Percentiles rank a stretch among this genome's conserved stretches.
phyloP scores from a whole-genome alignment of 2,888 invertebrate species.

The Acronicta leporina region DNA sequence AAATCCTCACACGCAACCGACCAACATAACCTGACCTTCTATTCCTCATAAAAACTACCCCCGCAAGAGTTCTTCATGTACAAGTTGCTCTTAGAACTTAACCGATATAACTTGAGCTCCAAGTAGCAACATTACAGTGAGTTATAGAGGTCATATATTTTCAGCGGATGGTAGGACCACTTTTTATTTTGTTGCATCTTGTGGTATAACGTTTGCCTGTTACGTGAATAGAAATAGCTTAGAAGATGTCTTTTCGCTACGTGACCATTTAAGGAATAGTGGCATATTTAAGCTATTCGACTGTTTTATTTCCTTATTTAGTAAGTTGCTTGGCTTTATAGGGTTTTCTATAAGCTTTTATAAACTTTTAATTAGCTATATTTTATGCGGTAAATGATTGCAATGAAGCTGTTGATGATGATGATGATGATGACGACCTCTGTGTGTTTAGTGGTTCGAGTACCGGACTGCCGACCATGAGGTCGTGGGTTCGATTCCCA shows the following conservation, averaged over 20 bases:
- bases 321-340: slow-evolving; percentile 7
- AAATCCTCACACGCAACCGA: slow-evolving; percentile 54
- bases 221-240: slow-evolving; percentile 43
- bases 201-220: slow-evolving; percentile 45
- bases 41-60: background rate
- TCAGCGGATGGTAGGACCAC: slow-evolving; percentile 56
- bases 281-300: background rate
- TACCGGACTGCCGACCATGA: too few species aligned
- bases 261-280: slow-evolving; percentile 36
- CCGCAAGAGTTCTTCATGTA: slow-evolving; percentile 31
- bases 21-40: slow-evolving; percentile 49
- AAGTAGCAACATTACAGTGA: slow-evolving; percentile 18
- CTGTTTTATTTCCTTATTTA: slow-evolving; percentile 19
- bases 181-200: slow-evolving; percentile 56
- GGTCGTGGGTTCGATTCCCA: too few species aligned
- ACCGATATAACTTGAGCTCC: slow-evolving; percentile 42
- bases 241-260: slow-evolving; percentile 43
- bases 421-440: too few species aligned
- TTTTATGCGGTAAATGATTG: background rate
- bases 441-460: too few species aligned
- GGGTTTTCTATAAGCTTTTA: background rate
- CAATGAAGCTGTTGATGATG: too few species aligned
- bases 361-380: background rate
- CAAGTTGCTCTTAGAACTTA: slow-evolving; percentile 20
- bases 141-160: slow-evolving; percentile 43